Conservation (phyloP, 2,113 vertebrate genomes). For the Pedionomus torquatus region DNA sequence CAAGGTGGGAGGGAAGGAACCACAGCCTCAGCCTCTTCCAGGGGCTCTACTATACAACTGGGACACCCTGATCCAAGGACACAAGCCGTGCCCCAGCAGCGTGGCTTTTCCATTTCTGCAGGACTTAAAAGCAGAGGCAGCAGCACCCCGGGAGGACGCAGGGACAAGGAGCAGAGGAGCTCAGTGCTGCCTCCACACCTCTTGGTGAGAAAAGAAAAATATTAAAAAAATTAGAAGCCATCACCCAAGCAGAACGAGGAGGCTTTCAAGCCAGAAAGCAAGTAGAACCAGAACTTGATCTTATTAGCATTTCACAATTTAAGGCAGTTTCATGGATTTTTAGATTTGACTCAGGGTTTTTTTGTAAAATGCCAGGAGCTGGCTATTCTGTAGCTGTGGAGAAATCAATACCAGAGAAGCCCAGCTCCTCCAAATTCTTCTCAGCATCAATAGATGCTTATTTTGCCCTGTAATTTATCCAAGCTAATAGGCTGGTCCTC, state of each 20-base stretch:
- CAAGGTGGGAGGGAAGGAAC: not conserved
- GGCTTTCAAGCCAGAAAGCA: no score
- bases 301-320: no score
- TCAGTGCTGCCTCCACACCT: no score
- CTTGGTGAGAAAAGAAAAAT: no score
- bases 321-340: not conserved
- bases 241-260: not conserved
- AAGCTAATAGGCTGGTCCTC: not conserved
- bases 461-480: not conserved
- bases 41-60: no score
- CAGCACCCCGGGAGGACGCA: rapidly evolving
- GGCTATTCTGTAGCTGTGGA: rapidly evolving
- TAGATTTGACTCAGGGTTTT: not conserved
- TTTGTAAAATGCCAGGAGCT: not conserved
- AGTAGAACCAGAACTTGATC: not conserved
- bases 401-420: not conserved
- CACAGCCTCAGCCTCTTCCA: not conserved
- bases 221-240: no score
- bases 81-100: rapidly evolving
- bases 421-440: not conserved
- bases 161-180: rapidly evolving
- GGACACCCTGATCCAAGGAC: not conserved
- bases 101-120: not conserved
- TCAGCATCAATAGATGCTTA: not conserved
- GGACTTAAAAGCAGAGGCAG: not conserved